Percentiles rank a stretch among this genome's conserved stretches.
phyloP scores from a whole-genome alignment of 2,113 vertebrate genomes.

The Pimephales promelas region DNA sequence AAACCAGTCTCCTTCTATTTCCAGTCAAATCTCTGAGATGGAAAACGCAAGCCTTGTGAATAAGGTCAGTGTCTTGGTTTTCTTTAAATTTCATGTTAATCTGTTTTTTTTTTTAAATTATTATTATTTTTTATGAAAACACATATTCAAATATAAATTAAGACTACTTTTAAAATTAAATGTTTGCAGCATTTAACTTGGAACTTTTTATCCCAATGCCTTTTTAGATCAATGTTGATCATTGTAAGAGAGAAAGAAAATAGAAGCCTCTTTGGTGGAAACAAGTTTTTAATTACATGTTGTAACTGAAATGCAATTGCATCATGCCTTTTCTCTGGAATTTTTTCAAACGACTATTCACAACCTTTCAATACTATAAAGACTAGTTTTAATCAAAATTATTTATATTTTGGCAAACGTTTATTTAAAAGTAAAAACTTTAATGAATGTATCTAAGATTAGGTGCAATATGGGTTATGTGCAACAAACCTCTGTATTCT shows the following conservation, averaged over 20 bases:
- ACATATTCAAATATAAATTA: too few species aligned
- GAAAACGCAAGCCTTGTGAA: conserved; percentile 61
- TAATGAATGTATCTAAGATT: not conserved
- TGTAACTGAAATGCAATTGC: not conserved
- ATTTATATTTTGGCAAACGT: not conserved
- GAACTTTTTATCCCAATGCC: too few species aligned
- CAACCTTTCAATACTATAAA: not conserved
- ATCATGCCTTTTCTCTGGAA: not conserved
- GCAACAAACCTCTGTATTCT: too few species aligned
- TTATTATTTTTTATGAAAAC: too few species aligned
- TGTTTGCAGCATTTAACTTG: too few species aligned
- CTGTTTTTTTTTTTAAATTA: not conserved
- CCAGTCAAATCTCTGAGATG: conserved; percentile 63
- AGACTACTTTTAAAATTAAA: not conserved
- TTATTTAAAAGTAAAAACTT: not conserved
- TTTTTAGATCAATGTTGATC: too few species aligned
- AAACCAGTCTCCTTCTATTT: not conserved
- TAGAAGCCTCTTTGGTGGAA: not conserved
- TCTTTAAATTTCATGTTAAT: not conserved
- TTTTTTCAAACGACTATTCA: not conserved
- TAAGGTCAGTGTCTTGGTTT: conserved; percentile 60
- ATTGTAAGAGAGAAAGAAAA: not conserved
- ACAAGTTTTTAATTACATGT: not conserved
- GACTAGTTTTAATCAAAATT: not conserved
- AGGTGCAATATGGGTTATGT: not conserved